Conservation (phyloP, 2,113 vertebrate species). For the Hemibagrus wyckioides region DNA sequence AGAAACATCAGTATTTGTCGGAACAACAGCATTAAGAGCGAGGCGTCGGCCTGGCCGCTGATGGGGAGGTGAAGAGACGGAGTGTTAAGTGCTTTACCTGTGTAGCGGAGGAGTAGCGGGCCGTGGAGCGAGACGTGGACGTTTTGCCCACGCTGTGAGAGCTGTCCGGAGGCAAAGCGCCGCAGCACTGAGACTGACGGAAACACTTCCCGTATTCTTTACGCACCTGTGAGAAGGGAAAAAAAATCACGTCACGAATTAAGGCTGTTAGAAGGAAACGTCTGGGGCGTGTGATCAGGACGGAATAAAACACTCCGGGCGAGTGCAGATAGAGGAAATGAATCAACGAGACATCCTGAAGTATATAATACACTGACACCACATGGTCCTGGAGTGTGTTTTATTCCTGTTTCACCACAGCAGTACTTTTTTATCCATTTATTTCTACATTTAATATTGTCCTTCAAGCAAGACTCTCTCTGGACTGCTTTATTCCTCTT, state of each 20-base stretch:
- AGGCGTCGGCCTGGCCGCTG: background rate
- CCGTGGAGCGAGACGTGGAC: conserved; percentile 88
- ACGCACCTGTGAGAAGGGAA: conserved; percentile 79
- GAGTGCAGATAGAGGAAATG: background rate
- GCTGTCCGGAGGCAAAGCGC: conserved; percentile 86
- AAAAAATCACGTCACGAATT: background rate
- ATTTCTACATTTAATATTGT: background rate
- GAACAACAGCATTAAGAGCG: background rate
- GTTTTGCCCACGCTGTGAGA: conserved; percentile 91
- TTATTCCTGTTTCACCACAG: background rate
- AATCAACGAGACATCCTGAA: background rate
- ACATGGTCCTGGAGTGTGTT: background rate
- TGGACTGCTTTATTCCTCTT: too few relatives aligned
- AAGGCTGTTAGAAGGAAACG: background rate
- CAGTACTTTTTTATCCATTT: background rate
- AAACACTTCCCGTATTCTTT: conserved; percentile 98
- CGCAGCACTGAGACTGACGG: conserved; percentile 93
- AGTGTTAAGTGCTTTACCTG: conserved; percentile 76
- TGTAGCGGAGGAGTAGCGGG: conserved; percentile 95
- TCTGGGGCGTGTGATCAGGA: background rate
- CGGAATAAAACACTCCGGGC: background rate
- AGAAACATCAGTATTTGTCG: background rate
- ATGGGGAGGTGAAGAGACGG: background rate
- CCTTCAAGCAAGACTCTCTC: too few relatives aligned
- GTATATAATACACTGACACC: background rate